Evolutionary conservation across 35 echinoderm and acorn worm genomes (phyloP), one percentile per base, ranked within the genome.

Genomic region (Heliocidaris erythrogramma): DNA sequence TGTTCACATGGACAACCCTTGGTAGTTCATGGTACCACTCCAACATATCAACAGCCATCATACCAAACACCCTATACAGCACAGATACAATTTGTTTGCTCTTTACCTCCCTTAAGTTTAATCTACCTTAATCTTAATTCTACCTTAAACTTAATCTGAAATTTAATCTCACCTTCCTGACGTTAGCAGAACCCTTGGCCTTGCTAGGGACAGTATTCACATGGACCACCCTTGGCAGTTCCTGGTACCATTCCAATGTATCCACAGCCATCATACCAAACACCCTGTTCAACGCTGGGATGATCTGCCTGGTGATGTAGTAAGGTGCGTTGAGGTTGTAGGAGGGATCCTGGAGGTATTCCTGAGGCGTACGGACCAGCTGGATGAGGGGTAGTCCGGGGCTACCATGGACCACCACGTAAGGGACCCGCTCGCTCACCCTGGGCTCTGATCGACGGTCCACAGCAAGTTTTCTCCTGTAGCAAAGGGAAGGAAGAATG

Each of bases 231-330:
- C 95, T 95, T 11, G 98, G 98, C 17, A 99, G 94, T 60, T 99
- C 98, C 65, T 97, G 95, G 60, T 97, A 99, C 98, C 98, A 99
- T 86, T 95, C 87, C 4, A 93, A 69, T 2, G 96, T 96, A 85
- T 99, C 96, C 24, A 99, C 98, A 4, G 97, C 98, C 86, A 99
- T 95, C 88, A 99, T 94, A 29, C 97, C 94, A 95, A 97, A 97
- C 2, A 97, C 96, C 30, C 98, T 94, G 90, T 99, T 97, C 29
- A 99, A 92, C 17, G 98, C 93, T 32, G 98, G 98, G 59, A 99
- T 87, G 78, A 99, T 96, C 92, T 99, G 98, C 49, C 97, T 96
- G 30, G 97, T 99, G 53, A 99, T 95, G 94, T 99, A 99, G 86
- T 97, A 99, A 29, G 96, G 93, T 85, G 97, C 69, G 78, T 99